phyloP scores from a whole-genome alignment of 2,888 invertebrate genomes.

The Eupithecia inturbata region DNA sequence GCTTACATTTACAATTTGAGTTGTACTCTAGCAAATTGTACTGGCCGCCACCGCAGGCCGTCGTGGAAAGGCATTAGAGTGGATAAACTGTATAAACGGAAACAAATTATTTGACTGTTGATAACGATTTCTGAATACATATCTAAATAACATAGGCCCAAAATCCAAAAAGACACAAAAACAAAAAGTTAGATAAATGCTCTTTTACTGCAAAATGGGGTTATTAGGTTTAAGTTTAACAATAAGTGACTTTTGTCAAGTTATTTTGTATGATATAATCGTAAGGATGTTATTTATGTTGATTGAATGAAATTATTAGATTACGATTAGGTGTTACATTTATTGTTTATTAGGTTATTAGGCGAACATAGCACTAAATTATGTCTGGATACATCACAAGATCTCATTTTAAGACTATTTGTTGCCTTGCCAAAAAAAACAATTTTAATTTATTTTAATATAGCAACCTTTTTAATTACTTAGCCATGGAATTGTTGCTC shows the following conservation, averaged over 20 bases:
- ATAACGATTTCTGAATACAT: background rate
- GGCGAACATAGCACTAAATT: slow-evolving; percentile 44
- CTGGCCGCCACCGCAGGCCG: background rate
- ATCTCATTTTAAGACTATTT: slow-evolving; percentile 77
- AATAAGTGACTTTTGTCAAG: background rate
- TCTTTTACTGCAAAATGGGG: no score
- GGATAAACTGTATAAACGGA: background rate
- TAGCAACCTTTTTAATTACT: slow-evolving; percentile 44
- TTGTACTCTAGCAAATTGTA: background rate
- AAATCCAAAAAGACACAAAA: no score
- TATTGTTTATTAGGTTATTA: slow-evolving; percentile 56
- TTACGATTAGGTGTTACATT: slow-evolving; percentile 46
- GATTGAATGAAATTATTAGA: slow-evolving; percentile 34
- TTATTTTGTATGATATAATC: slow-evolving; percentile 8
- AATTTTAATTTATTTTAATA: slow-evolving; percentile 55
- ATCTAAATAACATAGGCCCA: background rate
- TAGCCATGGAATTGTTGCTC: slow-evolving; percentile 54
- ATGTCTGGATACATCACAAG: slow-evolving; percentile 70
- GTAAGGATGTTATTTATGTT: slow-evolving; percentile 20
- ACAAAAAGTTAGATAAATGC: no score
- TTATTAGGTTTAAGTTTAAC: background rate
- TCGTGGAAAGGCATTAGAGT: background rate
- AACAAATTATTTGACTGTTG: background rate
- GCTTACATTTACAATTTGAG: background rate
- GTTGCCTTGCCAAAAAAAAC: slow-evolving; percentile 79